Evolutionary conservation across 2,797 vertebrate genomes (phyloP).

Genomic region (Enteromius afrohamiltoni): DNA sequence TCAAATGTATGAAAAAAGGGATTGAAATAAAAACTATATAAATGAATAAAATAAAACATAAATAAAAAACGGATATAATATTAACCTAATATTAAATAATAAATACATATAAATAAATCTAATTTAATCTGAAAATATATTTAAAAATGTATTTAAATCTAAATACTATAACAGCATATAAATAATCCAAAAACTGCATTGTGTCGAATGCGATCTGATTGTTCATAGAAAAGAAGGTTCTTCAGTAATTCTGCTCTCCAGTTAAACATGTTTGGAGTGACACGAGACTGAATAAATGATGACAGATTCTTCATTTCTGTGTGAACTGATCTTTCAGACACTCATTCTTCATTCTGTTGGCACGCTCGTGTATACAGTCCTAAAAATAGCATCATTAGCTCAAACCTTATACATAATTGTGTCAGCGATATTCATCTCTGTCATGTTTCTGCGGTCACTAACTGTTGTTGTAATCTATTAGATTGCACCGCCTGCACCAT

Average conservation of each 20-base stretch:
- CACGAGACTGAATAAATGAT: not conserved
- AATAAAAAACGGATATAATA: not conserved
- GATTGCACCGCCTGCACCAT: conserved; percentile 3
- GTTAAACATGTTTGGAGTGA: not conserved
- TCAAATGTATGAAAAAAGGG: no score
- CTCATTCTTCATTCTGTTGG: not conserved
- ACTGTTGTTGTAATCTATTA: conserved; percentile 22
- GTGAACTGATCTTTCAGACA: not conserved
- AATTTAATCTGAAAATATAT: not conserved
- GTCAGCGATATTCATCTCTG: conserved; percentile 8
- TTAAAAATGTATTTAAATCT: not conserved
- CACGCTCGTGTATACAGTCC: not conserved
- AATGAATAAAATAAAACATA: no score
- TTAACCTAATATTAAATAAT: not conserved
- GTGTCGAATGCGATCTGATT: not conserved
- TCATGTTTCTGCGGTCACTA: not conserved
- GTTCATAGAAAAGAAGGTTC: not conserved
- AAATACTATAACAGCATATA: not conserved
- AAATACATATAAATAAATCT: not conserved
- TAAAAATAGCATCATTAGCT: conserved; percentile 18
- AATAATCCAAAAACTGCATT: not conserved
- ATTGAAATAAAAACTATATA: no score
- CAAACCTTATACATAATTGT: not conserved
- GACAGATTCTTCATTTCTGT: not conserved
- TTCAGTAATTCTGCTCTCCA: not conserved